Base-by-base conservation (phyloP, 2,797 vertebrate species). In the Knipowitschia caucasica region DNA sequence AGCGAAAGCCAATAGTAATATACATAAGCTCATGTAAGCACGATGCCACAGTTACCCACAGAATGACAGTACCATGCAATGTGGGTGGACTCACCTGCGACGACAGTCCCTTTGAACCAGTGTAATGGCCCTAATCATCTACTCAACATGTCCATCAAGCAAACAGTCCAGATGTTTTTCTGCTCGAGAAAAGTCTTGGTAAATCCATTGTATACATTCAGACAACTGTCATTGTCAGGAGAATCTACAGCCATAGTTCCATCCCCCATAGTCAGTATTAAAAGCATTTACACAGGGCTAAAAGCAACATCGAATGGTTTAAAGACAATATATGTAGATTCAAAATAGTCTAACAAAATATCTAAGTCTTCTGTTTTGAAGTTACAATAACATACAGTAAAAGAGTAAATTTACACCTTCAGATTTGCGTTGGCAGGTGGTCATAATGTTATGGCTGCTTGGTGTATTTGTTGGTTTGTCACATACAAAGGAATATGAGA, bases 1-100 rank as follows among this genome's bases (percentile, higher is more conserved):
- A 57, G 40, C 69, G 49, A 79, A 80, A 74, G 73, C 75, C 74
- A 69, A 59, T 69, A 64, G 66, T 62, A 56, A 80, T 64, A 43
- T 24, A 6, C 2, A 15, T 66, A 44, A 78, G 21, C 7, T 47
- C 27, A 30, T 10, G 15, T 54, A 67, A 70, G 67, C 70, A 70
- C 56, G 4, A 21, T 2, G 4, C 58, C 65, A 74, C 63, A 20
- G 43, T 53, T 58, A 12, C 53, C 50, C 30, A 68, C 39, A 60
- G 66, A 9, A 71, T 52, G 40, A 50, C 27, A 18, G 15, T 25
- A 36, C 68, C 71, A 63, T 62, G 73, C 71, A 59, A 61, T 77
- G 64, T 68, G 51, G 53, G 59, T 76, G 50, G 52, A 56, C 59
- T 64, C 52, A 56, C 56, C 44, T 20, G 36, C 45, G 43, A 55